phyloP scores from a whole-genome alignment of 2,888 invertebrate species.

The Zootermopsis nevadensis region DNA sequence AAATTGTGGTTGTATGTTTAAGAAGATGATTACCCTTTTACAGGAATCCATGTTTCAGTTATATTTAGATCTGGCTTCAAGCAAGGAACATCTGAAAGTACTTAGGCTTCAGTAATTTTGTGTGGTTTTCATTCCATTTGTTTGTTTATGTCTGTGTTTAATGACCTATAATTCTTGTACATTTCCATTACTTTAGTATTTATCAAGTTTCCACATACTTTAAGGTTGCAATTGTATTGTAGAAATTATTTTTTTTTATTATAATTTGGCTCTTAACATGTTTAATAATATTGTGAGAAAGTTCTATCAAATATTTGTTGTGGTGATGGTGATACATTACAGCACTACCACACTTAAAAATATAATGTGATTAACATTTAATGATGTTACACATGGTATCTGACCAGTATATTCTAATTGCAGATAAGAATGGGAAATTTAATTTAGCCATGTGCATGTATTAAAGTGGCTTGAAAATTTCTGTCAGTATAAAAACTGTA shows the following conservation, averaged over 20 bases:
- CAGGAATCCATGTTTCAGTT: too few relatives aligned
- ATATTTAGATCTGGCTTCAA: too few relatives aligned
- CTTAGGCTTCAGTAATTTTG: too few relatives aligned
- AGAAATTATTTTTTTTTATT: neutral
- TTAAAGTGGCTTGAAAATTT: too few relatives aligned
- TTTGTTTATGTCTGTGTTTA: neutral
- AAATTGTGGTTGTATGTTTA: too few relatives aligned
- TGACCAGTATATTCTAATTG: too few relatives aligned
- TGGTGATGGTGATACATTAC: neutral
- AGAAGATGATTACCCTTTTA: too few relatives aligned
- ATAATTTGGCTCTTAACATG: neutral
- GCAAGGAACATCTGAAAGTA: too few relatives aligned
- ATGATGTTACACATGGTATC: too few relatives aligned
- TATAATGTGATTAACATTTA: neutral
- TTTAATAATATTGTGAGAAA: neutral
- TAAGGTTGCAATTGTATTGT: neutral
- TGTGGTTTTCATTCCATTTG: neutral
- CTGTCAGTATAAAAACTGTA: too few relatives aligned
- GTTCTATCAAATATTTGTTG: neutral
- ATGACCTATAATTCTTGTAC: neutral
- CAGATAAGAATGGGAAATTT: too few relatives aligned
- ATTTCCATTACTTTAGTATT: constrained; percentile 3
- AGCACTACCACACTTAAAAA: neutral
- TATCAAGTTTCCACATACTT: neutral
- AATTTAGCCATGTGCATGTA: too few relatives aligned